phyloP scores from a whole-genome alignment of 1,140 invertebrate genomes.

The Papilio helenus region DNA sequence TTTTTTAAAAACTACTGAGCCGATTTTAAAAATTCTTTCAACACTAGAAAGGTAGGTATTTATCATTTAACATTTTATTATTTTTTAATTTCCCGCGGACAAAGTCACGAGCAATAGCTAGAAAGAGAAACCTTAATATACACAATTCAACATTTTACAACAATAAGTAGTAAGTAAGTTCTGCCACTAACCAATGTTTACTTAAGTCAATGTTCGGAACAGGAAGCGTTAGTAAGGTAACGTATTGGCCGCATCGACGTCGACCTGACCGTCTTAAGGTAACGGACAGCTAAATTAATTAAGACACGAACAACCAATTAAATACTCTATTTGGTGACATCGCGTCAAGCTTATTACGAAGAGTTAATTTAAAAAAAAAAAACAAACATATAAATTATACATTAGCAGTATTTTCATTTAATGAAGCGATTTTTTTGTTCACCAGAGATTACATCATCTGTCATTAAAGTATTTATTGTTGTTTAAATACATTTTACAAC shows the following conservation, averaged over 20 bases:
- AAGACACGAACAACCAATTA: conserved; percentile 37
- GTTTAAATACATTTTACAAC: too few species aligned
- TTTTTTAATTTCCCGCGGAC: too few species aligned
- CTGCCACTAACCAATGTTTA: conserved; percentile 34
- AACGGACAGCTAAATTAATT: conserved; percentile 38
- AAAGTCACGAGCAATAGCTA: too few species aligned
- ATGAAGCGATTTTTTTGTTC: neutral
- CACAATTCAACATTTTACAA: too few species aligned
- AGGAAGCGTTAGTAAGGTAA: conserved; percentile 28
- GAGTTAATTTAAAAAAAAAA: neutral
- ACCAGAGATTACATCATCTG: too few species aligned
- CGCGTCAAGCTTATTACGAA: neutral
- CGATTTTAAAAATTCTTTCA: too few species aligned
- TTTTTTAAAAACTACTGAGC: too few species aligned
- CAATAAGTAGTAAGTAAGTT: neutral
- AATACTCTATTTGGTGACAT: conserved; percentile 10
- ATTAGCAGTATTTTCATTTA: neutral
- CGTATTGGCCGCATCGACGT: conserved; percentile 8
- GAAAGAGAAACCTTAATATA: too few species aligned
- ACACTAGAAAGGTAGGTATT: too few species aligned
- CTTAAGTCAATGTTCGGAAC: conserved; percentile 28
- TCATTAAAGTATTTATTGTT: too few species aligned
- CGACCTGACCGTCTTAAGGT: conserved; percentile 26
- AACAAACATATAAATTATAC: neutral
- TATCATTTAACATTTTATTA: too few species aligned